These are phyloP conservation scores for Strix aluco DNA, from an alignment of 2,113 vertebrate species.

Conservation along the genomic window DNA sequence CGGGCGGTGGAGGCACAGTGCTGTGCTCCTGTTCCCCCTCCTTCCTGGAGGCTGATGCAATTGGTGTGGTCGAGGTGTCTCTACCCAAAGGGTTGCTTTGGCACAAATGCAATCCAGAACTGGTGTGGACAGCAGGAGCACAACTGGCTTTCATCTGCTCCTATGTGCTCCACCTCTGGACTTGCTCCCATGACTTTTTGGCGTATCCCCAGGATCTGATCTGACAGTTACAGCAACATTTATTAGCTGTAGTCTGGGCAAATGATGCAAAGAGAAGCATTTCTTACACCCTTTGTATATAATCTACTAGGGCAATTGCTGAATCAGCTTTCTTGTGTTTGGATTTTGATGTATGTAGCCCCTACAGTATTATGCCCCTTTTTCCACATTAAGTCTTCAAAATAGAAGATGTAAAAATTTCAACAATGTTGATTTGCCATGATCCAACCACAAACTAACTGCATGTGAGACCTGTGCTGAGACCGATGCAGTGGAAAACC, in stretches of 20 bases:
- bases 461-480: not conserved
- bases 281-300: not conserved
- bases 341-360: not conserved
- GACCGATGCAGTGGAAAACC: not conserved
- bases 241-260: not conserved
- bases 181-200: not conserved
- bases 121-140: not conserved
- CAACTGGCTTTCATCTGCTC: slow-evolving; percentile 6
- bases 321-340: not conserved
- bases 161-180: not conserved
- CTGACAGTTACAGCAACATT: not conserved
- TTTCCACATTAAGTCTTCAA: not conserved
- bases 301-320: not conserved
- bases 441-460: not conserved
- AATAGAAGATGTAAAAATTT: not conserved
- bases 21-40: not conserved
- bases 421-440: not conserved
- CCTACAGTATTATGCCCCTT: not conserved
- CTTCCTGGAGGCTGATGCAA: accelerated
- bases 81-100: not conserved
- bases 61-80: not conserved
- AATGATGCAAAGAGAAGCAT: not conserved
- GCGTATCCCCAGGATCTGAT: not conserved
- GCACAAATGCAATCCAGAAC: not conserved
- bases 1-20: accelerated